phyloP scores from a whole-genome alignment of 1,140 invertebrate genomes.

The Mylabris phalerata region DNA sequence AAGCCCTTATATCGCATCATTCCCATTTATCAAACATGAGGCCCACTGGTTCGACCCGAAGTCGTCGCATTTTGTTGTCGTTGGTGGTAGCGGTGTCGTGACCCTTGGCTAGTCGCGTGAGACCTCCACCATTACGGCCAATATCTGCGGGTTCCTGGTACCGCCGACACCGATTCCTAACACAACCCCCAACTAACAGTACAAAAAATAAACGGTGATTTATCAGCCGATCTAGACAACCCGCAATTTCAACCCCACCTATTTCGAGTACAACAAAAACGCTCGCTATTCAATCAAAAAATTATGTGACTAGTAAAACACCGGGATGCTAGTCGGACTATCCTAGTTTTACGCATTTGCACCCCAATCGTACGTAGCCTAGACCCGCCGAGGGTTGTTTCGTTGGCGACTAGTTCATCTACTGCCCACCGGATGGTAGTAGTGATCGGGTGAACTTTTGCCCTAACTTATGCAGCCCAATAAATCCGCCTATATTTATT shows the following conservation, averaged over 20 bases:
- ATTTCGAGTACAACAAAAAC: too few relatives aligned
- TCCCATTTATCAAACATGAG: background rate
- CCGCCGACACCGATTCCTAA: constrained; percentile 14
- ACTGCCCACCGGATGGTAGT: constrained; percentile 28
- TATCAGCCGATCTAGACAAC: too few relatives aligned
- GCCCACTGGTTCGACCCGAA: constrained; percentile 2
- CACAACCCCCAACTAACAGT: background rate
- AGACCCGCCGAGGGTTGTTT: background rate
- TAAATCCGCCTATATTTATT: background rate
- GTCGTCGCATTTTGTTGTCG: too few relatives aligned
- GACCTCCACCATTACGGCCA: background rate
- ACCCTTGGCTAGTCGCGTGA: constrained; percentile 17
- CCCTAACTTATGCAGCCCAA: constrained; percentile 17
- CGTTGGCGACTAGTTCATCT: constrained; percentile 17
- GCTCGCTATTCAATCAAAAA: too few relatives aligned
- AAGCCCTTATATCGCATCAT: constrained; percentile 4
- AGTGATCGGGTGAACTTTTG: constrained; percentile 21
- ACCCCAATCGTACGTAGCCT: background rate
- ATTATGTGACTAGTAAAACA: too few relatives aligned
- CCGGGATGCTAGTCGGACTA: background rate
- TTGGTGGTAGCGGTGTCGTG: constrained; percentile 1
- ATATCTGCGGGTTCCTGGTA: constrained; percentile 6
- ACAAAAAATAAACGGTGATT: too few relatives aligned
- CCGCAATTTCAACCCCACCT: too few relatives aligned
- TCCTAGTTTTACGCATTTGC: constrained; percentile 10